Evolutionary conservation across 2,113 vertebrate genomes (phyloP).

Genomic region (Pterocles orientalis): DNA sequence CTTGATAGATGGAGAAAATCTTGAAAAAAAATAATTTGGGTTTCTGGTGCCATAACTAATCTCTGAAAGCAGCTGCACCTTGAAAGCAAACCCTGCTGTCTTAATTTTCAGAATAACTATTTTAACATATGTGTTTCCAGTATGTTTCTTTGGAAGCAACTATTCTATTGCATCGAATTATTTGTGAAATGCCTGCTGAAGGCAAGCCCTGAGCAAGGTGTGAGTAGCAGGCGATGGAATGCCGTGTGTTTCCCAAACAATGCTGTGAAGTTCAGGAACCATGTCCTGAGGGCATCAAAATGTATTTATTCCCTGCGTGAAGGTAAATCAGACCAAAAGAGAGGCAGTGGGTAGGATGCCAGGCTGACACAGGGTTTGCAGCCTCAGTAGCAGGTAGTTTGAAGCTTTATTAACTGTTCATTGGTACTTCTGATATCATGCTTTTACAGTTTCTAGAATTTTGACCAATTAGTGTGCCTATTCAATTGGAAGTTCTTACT

Average conservation of each 20-base stretch:
- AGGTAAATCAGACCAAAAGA: neutral
- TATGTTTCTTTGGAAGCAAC: neutral
- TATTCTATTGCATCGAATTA: neutral
- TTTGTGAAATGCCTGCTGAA: neutral
- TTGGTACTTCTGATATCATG: fast-evolving
- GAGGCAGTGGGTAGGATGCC: neutral
- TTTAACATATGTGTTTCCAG: neutral
- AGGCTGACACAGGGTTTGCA: fast-evolving
- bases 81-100: neutral
- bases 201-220: neutral
- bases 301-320: neutral
- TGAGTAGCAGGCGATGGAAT: too few relatives aligned
- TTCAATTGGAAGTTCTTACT: neutral
- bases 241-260: neutral
- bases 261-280: fast-evolving
- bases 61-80: neutral
- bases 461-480: neutral
- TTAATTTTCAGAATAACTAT: neutral
- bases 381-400: neutral
- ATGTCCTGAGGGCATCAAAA: fast-evolving
- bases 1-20: neutral
- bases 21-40: neutral
- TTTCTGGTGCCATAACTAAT: neutral
- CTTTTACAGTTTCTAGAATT: neutral
- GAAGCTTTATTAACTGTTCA: neutral